phyloP scores from a whole-genome alignment of 2,113 vertebrate species.

The Pogonocichla stellata region DNA sequence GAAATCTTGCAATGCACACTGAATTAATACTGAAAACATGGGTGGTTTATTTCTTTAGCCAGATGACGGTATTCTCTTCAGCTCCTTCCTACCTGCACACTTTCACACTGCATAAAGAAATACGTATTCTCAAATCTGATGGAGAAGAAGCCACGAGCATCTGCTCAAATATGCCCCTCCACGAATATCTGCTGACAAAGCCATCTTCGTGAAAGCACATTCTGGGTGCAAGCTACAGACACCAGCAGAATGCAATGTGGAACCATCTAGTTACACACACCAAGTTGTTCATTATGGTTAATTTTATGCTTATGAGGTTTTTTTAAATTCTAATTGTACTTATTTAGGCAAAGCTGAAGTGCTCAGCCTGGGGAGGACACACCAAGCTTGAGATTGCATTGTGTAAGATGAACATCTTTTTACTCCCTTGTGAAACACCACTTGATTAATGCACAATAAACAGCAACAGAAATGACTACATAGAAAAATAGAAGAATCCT shows the following conservation, averaged over 20 bases:
- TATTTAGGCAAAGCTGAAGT: neutral
- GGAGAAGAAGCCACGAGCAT: rapidly evolving
- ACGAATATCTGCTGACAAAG: neutral
- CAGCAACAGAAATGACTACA: neutral
- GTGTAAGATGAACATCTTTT: neutral
- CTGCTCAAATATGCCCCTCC: rapidly evolving
- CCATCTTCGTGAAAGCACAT: rapidly evolving
- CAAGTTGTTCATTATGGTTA: neutral
- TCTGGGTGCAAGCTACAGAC: neutral
- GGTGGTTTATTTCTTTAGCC: neutral
- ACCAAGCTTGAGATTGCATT: neutral
- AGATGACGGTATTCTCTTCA: neutral
- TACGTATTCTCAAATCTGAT: neutral
- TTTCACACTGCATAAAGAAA: neutral
- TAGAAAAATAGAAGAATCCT: neutral
- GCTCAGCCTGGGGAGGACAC: neutral
- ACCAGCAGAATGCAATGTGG: neutral
- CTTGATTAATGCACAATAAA: neutral
- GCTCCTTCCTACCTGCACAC: neutral
- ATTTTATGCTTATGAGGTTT: neutral
- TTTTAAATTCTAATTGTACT: neutral
- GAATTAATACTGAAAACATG: neutral
- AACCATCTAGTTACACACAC: neutral
- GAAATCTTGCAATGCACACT: neutral
- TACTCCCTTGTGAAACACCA: neutral